Conservation (phyloP, 2,113 vertebrate species). For the Microcebus jonahi region DNA sequence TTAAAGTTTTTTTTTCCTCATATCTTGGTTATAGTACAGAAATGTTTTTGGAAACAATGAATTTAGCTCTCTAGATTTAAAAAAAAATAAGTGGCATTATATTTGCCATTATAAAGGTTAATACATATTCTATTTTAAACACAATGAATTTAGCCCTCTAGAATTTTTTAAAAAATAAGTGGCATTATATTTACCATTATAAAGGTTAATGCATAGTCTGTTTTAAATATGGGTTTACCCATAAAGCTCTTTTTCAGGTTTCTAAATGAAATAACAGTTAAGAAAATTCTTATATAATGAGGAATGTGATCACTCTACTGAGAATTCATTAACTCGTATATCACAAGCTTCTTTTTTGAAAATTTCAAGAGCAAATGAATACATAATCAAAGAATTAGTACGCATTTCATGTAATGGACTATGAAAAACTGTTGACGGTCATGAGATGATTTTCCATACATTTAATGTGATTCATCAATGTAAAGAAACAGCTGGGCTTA, state of each 20-base stretch:
- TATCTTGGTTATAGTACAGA: neutral
- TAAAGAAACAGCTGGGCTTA: slow-evolving; percentile 59
- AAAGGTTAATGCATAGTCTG: neutral
- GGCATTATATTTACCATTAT: neutral
- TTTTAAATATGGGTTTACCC: neutral
- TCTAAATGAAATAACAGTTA: neutral
- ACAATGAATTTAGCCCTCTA: neutral
- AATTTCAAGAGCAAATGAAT: slow-evolving; percentile 57
- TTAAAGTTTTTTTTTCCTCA: neutral
- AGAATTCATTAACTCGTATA: slow-evolving; percentile 64
- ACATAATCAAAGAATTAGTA: slow-evolving; percentile 66
- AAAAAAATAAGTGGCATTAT: neutral
- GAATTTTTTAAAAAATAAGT: neutral
- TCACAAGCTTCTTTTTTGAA: slow-evolving; percentile 51
- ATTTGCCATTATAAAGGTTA: neutral
- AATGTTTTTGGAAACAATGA: neutral
- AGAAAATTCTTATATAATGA: slow-evolving; percentile 27
- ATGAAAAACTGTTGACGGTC: slow-evolving; percentile 62
- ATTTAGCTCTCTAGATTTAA: neutral
- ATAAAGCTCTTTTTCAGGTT: neutral
- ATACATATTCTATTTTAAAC: neutral
- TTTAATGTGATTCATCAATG: slow-evolving; percentile 55
- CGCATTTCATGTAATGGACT: slow-evolving; percentile 69
- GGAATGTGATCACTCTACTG: slow-evolving; percentile 50
- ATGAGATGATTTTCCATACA: slow-evolving; percentile 44